phyloP scores from a whole-genome alignment of 1,140 invertebrate species.

The Drosophila bocqueti region DNA sequence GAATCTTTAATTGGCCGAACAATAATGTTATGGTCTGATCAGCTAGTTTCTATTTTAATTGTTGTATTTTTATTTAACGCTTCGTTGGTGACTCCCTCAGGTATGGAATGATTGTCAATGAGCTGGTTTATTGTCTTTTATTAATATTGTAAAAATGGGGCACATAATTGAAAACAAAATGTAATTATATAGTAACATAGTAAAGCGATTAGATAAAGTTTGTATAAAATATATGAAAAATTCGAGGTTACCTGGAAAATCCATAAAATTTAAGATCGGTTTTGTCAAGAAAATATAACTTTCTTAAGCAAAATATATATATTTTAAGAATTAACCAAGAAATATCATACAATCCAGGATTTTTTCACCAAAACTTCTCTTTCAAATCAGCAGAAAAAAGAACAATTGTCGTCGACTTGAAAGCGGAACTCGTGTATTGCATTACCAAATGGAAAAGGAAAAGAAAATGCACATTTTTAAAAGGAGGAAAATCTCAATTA shows the following conservation, averaged over 20 bases:
- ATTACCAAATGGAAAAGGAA: slow-evolving; percentile 30
- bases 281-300: background rate
- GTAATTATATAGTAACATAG: background rate
- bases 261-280: background rate
- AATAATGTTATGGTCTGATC: slow-evolving; percentile 29
- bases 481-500: slow-evolving; percentile 66
- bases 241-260: background rate
- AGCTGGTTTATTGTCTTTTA: slow-evolving; percentile 1
- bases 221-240: background rate
- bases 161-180: background rate
- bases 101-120: slow-evolving; percentile 20
- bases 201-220: background rate
- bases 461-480: slow-evolving; percentile 13
- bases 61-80: background rate
- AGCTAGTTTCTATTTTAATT: slow-evolving; percentile 30
- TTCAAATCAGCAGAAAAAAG: slow-evolving; percentile 8
- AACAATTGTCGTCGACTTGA: slow-evolving; percentile 33
- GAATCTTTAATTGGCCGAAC: slow-evolving; percentile 63
- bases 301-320: background rate
- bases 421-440: slow-evolving; percentile 54
- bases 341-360: slow-evolving; percentile 13
- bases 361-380: slow-evolving; percentile 8
- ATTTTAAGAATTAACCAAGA: background rate
- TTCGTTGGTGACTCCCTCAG: slow-evolving; percentile 18
- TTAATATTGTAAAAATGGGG: slow-evolving; percentile 2